Evolutionary conservation across 2,113 vertebrate genomes (phyloP), one percentile per base, ranked within the genome.

Genomic region (Megaleporinus macrocephalus): DNA sequence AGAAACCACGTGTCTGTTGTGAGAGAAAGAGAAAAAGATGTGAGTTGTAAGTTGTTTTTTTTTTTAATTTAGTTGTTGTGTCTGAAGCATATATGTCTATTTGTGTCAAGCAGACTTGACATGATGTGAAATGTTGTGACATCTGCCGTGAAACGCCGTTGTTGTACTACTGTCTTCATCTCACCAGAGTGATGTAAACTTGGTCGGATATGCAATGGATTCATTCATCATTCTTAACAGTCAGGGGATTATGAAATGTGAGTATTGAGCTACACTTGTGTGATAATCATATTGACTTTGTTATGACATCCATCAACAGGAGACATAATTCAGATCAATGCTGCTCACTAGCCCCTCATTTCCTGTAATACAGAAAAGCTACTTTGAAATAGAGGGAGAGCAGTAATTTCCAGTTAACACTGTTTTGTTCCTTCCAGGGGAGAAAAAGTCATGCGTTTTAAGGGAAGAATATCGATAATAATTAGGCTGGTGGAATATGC

Each of bases 401-500:
- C n/a, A 20, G 49, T 36, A 53, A 49, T 74, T 81, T 72, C 51
- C 79, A 63, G 44, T 41, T 80, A 70, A 76, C 55, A 26, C 10
- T 27, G 26, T 73, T 78, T 59, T 65, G 68, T 36, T 63, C 49
- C 33, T 72, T 53, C 61, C 24, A 27, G 41, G 41, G 18, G 66
- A 36, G 22, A 72, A 26, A 72, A 72, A 53, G 73, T 63, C n/a
- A 41, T 55, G 20, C 47, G 51, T 78, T 78, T 69, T 78, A 61
- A 73, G 73, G 22, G 44, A 68, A 51, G 62, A 61, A 74, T 81
- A 84, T 75, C 33, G 59, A 62, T 78, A 62, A 77, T 83, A 80
- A 83, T 83, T 81, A 78, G 53, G 66, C 27, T 33, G 65, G 61
- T 49, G 49, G 73, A 80, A 82, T 85, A 81, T 78, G 76, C 30